Base-by-base conservation (phyloP, 2,888 invertebrate species). In the Alsophila aescularia region DNA sequence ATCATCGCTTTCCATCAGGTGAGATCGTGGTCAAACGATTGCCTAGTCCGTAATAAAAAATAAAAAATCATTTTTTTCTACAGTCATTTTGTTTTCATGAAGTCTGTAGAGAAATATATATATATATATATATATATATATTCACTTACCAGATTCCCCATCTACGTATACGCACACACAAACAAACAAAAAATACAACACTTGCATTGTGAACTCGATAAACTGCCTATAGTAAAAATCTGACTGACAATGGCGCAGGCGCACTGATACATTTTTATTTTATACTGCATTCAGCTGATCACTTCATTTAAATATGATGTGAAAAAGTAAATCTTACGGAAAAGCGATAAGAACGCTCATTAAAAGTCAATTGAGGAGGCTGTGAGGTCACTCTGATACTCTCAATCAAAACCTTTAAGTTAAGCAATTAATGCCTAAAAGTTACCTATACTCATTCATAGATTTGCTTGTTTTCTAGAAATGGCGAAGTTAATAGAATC, bases 131-230 rank as follows among this genome's bases (percentile, higher is more conserved):
- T n/a, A n/a, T n/a, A n/a, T n/a, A n/a, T n/a, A n/a, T n/a, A n/a
- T n/a, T n/a, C 1, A 40, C 67, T 62, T 34, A 67, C 67, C 61
- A 1, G 43, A 45, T 29, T 32, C 39, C 6, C 62, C 53, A 44
- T 56, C 61, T 29, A 43, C 59, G 6, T 40, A 41, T 2, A 31
- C 40, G 56, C 63, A 54, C 39, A 53, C 53, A 60, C 52, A 62
- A 34, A 62, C 16, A 43, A 53, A 39, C 43, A 67, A 29, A 31
- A 48, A 48, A 31, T 57, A 58, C n/a, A 65, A 24, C 51, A 56
- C 52, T 42, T 51, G 45, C 67, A 67, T 67, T 27, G 48, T n/a
- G 10, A 55, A 36, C 14, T 36, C 12, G 6, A 12, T 37, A 42
- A 45, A 55, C 51, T 59, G 40, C 32, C 52, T 41, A 34, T 12